Evolutionary conservation across 2,888 invertebrate species (phyloP).

Genomic region (Metopia argyrocephala): DNA sequence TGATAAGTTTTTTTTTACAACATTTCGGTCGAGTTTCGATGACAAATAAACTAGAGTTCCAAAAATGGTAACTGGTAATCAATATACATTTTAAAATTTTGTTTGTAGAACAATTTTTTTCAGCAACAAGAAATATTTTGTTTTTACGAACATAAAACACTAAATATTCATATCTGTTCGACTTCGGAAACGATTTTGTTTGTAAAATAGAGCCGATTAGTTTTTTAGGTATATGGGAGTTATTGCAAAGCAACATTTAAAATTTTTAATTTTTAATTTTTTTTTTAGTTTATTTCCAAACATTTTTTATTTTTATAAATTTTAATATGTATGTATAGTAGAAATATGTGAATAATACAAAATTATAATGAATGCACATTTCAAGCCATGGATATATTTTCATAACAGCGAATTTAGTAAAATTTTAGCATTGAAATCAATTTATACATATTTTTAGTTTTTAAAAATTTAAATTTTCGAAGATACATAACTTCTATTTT

Average conservation of each 20-base stretch:
- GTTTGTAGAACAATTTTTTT: no score
- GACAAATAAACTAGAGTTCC: no score
- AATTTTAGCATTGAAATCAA: slow-evolving; percentile 25
- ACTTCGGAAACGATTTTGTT: no score
- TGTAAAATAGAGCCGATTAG: not conserved
- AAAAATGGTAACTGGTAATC: no score
- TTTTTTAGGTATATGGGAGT: slow-evolving; percentile 45
- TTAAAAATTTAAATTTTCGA: slow-evolving; percentile 12
- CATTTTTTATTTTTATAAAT: slow-evolving; percentile 26
- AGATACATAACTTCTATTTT: not conserved
- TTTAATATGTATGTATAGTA: slow-evolving; percentile 42
- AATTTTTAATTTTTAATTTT: slow-evolving; percentile 31
- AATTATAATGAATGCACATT: slow-evolving; percentile 51
- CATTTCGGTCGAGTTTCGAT: no score
- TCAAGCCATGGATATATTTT: slow-evolving; percentile 2
- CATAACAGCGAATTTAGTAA: not conserved
- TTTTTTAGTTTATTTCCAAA: slow-evolving; percentile 20
- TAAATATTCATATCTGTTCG: no score
- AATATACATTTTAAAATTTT: no score
- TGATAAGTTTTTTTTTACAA: no score
- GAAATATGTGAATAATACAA: slow-evolving; percentile 51
- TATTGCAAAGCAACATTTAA: slow-evolving; percentile 38
- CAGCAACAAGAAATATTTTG: no score
- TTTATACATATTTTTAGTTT: not conserved
- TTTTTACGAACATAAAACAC: no score